A percentile compares a stretch with the other conserved stretches of the same genome.
Conservation (phyloP, 2,797 vertebrate species). For the Hippocampus kuda region DNA sequence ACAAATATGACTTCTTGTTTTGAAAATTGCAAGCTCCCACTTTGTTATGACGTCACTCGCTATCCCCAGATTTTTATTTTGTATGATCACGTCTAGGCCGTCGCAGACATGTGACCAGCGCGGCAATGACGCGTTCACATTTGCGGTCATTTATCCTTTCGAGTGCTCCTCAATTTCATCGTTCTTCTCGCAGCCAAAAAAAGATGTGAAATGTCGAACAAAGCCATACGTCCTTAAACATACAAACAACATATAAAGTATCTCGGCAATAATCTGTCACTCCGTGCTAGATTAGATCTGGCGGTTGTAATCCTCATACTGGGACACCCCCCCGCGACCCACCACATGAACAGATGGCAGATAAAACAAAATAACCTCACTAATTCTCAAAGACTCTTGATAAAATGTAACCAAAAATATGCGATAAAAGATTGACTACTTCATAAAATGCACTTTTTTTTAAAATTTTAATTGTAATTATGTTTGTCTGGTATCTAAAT, state of each 20-base stretch:
- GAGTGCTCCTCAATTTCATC: background rate
- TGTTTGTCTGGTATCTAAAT: conserved; percentile 1
- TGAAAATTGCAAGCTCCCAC: no score
- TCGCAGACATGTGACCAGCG: no score
- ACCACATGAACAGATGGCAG: conserved; percentile 61
- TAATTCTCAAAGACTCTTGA: conserved; percentile 43
- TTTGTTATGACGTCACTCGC: no score
- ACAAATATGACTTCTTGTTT: no score
- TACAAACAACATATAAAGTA: conserved; percentile 37
- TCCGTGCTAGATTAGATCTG: conserved; percentile 52
- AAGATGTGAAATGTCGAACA: conserved; percentile 13
- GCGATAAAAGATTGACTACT: conserved; percentile 13
- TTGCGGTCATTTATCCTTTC: background rate
- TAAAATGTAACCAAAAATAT: conserved; percentile 30
- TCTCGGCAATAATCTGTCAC: conserved; percentile 54
- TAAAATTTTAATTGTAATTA: background rate
- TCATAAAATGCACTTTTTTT: background rate
- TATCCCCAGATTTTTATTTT: no score
- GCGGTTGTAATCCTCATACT: conserved; percentile 57
- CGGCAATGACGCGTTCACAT: background rate
- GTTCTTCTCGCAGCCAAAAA: background rate
- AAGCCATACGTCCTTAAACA: conserved; percentile 29
- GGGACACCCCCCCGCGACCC: conserved; percentile 10
- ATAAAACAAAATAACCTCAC: conserved; percentile 48
- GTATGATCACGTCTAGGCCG: no score